Evolutionary conservation across 2,113 vertebrate genomes (phyloP).

Genomic region (Rhinopomastus cyanomelas): DNA sequence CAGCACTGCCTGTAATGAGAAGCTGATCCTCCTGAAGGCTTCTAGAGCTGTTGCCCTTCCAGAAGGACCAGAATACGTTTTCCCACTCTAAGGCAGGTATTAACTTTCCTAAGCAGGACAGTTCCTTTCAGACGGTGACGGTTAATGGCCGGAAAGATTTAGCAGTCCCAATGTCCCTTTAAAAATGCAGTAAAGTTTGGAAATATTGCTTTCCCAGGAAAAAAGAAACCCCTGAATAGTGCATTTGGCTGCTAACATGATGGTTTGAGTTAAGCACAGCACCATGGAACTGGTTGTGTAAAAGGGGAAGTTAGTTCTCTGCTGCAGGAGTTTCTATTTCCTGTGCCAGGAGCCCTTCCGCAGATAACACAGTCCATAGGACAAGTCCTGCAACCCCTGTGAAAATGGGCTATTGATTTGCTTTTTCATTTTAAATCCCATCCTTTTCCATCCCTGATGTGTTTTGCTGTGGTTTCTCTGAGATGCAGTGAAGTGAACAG

Average conservation of each 20-base stretch:
- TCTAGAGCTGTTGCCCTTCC: background rate
- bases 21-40: background rate
- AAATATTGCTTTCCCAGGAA: background rate
- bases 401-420: constrained; percentile 38
- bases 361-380: background rate
- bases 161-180: background rate
- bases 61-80: background rate
- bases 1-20: background rate
- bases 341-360: background rate
- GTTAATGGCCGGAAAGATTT: background rate
- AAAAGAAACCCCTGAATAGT: background rate
- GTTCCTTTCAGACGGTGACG: background rate
- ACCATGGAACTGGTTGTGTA: background rate
- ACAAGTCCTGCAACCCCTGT: background rate
- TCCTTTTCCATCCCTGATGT: background rate
- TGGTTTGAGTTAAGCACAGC: background rate
- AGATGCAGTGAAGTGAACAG: background rate
- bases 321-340: background rate
- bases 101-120: background rate
- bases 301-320: background rate
- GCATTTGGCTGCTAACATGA: background rate
- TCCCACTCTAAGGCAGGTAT: fast-evolving
- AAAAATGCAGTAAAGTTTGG: background rate
- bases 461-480: background rate
- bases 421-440: background rate